phyloP scores from a whole-genome alignment of 1,140 invertebrate genomes.

The Akabosia matsudoensis region DNA sequence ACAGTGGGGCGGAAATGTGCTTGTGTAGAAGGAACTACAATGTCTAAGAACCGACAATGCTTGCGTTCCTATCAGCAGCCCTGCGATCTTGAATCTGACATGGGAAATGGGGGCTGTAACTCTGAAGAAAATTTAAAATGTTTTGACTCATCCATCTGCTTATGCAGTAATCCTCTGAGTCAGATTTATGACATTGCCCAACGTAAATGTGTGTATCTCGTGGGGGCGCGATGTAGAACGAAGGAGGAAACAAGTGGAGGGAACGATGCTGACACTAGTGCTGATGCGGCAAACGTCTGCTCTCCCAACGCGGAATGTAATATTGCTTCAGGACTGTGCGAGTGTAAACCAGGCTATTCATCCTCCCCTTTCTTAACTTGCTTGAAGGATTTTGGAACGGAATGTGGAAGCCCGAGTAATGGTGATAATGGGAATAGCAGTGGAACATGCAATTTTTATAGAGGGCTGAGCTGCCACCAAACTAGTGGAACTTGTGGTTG shows the following conservation, averaged over 20 bases:
- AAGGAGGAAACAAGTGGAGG: neutral
- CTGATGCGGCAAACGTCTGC: neutral
- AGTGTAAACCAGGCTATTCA: conserved; percentile 15
- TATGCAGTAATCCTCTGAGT: conserved; percentile 31
- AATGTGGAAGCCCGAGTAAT: neutral
- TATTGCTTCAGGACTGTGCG: neutral
- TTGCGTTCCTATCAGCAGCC: neutral
- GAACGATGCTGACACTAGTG: neutral
- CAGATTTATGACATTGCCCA: conserved; percentile 7
- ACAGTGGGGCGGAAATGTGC: conserved; percentile 29
- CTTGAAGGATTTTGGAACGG: conserved; percentile 13
- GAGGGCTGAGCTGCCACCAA: conserved; percentile 21
- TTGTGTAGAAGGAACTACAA: conserved; percentile 14
- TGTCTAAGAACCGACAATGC: conserved; percentile 19
- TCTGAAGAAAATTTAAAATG: conserved; percentile 34
- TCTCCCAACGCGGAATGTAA: neutral
- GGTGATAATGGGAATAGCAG: neutral
- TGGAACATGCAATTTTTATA: conserved; percentile 26
- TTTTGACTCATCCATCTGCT: conserved; percentile 22
- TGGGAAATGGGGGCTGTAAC: neutral
- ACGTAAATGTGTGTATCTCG: conserved; percentile 25
- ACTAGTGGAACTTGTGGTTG: conserved; percentile 24
- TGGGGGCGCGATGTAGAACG: conserved; percentile 23
- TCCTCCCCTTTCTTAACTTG: conserved; percentile 13
- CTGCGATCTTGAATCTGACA: conserved; percentile 13